phyloP scores from a whole-genome alignment of 2,888 invertebrate genomes.

The Conus canariensis region DNA sequence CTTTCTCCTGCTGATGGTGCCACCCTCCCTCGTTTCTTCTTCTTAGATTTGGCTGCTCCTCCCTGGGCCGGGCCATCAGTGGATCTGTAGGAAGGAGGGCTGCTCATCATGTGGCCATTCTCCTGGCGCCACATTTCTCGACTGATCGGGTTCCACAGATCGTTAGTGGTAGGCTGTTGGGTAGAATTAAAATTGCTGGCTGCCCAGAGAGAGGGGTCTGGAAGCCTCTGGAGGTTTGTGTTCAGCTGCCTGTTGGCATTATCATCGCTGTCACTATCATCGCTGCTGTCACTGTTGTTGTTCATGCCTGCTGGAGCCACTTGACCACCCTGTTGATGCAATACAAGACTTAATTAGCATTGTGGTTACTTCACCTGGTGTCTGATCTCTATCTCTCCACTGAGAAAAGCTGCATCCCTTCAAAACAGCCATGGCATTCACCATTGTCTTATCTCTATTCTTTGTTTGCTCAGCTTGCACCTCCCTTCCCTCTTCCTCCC shows the following conservation, averaged over 20 bases:
- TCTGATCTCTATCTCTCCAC: no score
- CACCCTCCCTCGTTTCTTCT: slow-evolving; percentile 1
- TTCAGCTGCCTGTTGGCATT: not conserved
- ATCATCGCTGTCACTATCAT: not conserved
- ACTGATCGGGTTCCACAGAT: slow-evolving; percentile 4
- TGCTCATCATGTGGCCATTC: not conserved
- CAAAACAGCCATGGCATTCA: no score
- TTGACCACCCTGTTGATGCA: not conserved
- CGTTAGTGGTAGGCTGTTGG: not conserved
- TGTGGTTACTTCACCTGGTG: no score
- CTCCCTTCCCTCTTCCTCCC: no score
- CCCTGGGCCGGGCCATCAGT: not conserved
- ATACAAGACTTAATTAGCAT: not conserved
- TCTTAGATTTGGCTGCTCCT: not conserved
- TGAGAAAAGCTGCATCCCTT: no score
- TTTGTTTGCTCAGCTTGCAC: no score
- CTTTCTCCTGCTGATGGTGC: not conserved
- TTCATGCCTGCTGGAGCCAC: not conserved
- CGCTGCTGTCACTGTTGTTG: not conserved
- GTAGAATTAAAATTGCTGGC: not conserved
- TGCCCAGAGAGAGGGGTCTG: not conserved
- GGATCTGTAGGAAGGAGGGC: slow-evolving; percentile 9
- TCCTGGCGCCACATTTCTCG: not conserved
- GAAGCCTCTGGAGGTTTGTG: not conserved
- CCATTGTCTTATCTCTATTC: no score